Base-by-base conservation (phyloP, 2,797 vertebrate species). In the Galago senegalensis region DNA sequence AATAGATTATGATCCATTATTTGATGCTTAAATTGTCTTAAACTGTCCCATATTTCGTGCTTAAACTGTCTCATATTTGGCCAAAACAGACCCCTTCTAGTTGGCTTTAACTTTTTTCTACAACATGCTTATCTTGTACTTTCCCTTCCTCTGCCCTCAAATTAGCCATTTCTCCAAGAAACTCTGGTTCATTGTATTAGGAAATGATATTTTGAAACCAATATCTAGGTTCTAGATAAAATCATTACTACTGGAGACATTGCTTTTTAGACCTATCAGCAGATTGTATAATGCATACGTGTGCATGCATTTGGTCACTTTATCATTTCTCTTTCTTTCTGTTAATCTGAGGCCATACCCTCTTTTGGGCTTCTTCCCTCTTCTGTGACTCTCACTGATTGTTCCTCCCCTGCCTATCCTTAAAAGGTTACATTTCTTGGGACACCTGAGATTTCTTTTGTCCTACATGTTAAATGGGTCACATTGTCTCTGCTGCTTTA, bases 131-230 rank as follows among this genome's bases (percentile, higher is more conserved):
- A 81, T 61, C 53, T 93, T 89, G 10, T 73, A 56, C 12, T 81
- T 81, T 40, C 18, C 21, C 31, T 61, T 91, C 72, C 46, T 49
- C 23, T 87, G 16, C 12, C 49, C 60, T 60, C 17, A 17, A 87
- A 91, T 95, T 60, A 60, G 46, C 61, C 56, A 49, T 77, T 88
- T 88, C 34, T 75, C 53, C 25, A 37, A 72, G 43, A 95, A 40
- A 2, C 37, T 80, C 46, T 49, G 46, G 46, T 49, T 49, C 46
- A 12, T 49, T 49, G 46, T 49, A 49, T 49, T 49, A 7, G 79
- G 69, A 86, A 91, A n/a, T 72, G 34, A 67, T 85, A 29, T 27
- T 96, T 94, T 81, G 34, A 94, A 94, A 77, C 34, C 46, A 91
- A 21, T 25, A 87, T 81, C 37, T 67, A 25, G 23, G 27, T 69